phyloP scores from a whole-genome alignment of 2,113 vertebrate genomes.

The Peucedramus taeniatus region DNA sequence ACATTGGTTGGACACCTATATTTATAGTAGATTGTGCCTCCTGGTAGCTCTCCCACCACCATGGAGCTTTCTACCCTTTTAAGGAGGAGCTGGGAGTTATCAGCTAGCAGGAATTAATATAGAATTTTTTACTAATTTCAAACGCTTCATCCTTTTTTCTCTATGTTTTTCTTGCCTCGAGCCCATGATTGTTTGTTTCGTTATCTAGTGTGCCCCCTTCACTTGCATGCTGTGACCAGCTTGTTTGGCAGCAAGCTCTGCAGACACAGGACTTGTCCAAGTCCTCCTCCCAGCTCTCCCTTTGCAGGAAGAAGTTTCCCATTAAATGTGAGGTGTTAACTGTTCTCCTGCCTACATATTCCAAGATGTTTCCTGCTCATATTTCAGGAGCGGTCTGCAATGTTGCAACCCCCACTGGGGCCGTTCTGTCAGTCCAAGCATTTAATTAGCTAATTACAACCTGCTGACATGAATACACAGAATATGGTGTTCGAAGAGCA shows the following conservation, averaged over 20 bases:
- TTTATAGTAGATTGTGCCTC: background rate
- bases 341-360: slow-evolving; percentile 53
- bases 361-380: slow-evolving; percentile 67
- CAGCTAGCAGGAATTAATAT: background rate
- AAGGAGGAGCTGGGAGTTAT: background rate
- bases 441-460: slow-evolving; percentile 78
- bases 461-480: slow-evolving; percentile 71
- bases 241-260: background rate
- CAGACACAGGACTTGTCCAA: background rate
- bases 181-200: background rate
- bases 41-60: background rate
- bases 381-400: slow-evolving; percentile 51
- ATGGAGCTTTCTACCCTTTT: background rate
- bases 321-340: slow-evolving; percentile 44
- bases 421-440: slow-evolving; percentile 71
- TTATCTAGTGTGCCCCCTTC: background rate
- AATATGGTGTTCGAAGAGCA: slow-evolving; percentile 52
- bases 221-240: background rate
- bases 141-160: background rate
- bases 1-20: background rate
- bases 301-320: slow-evolving; percentile 49
- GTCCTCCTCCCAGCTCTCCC: slow-evolving; percentile 38
- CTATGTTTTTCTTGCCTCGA: background rate
- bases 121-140: background rate
- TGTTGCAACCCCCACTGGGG: slow-evolving; percentile 54